These are phyloP conservation scores for Lycophotia porphyrea DNA, from an alignment of 2,888 invertebrate species.

Conservation along the genomic window DNA sequence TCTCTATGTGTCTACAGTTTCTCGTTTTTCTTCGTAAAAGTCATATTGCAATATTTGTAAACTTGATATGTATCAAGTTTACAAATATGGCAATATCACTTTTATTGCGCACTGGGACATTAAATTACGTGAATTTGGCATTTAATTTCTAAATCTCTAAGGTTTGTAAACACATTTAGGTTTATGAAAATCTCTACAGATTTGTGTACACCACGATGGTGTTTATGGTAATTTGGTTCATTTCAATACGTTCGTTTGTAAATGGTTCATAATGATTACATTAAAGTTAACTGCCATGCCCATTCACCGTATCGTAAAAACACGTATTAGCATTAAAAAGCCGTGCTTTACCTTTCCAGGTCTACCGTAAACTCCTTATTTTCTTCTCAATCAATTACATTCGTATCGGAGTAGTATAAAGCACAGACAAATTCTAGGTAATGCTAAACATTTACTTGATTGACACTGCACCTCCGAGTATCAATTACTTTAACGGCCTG, in stretches of 20 bases:
- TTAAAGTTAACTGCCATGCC: constrained; percentile 4
- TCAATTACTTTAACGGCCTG: constrained; percentile 71
- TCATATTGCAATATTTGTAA: no score
- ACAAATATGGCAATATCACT: neutral
- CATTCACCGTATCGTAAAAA: constrained; percentile 5
- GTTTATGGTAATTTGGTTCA: constrained; percentile 3
- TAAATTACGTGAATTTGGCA: neutral
- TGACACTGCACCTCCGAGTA: constrained; percentile 70
- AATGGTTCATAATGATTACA: neutral
- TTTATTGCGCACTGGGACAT: neutral
- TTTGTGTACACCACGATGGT: neutral
- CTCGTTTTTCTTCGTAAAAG: neutral
- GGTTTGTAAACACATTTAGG: neutral
- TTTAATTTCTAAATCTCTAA: constrained; percentile 4
- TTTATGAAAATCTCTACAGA: neutral
- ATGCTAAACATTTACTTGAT: constrained; percentile 69
- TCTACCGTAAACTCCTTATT: constrained; percentile 32
- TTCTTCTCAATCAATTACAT: constrained; percentile 49
- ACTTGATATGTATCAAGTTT: neutral
- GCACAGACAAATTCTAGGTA: constrained; percentile 60
- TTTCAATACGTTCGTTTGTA: neutral
- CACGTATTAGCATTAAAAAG: constrained; percentile 24
- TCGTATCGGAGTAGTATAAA: constrained; percentile 40
- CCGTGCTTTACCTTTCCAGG: constrained; percentile 21
- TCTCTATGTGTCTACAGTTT: constrained; percentile 5